These are phyloP conservation scores for Cotesia vestalis DNA, from an alignment of 1,140 invertebrate genomes.

Conservation along the genomic window DNA sequence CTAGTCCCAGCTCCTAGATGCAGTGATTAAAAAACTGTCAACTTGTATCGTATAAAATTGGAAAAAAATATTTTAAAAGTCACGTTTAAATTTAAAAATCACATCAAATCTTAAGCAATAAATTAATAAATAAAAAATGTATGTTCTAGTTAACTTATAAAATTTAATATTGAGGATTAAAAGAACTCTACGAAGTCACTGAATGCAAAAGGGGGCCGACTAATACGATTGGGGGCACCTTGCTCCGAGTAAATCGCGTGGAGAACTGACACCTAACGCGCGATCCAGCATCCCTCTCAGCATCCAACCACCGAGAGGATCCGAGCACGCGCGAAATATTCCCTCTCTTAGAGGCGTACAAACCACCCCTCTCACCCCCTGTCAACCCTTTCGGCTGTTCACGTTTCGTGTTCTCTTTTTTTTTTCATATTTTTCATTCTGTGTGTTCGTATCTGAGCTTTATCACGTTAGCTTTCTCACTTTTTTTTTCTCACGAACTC, in stretches of 20 bases:
- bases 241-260: slow-evolving; percentile 54
- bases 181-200: slow-evolving; percentile 9
- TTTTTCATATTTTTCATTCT: neutral
- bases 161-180: neutral
- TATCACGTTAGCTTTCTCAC: neutral
- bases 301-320: slow-evolving; percentile 52
- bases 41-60: neutral
- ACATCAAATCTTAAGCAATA: neutral
- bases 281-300: slow-evolving; percentile 55
- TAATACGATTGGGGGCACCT: slow-evolving; percentile 46
- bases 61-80: neutral
- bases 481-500: neutral
- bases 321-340: slow-evolving; percentile 58
- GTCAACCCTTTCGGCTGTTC: slow-evolving; percentile 13
- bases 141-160: too few relatives aligned
- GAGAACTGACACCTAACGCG: slow-evolving; percentile 55
- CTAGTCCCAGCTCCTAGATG: slow-evolving; percentile 20
- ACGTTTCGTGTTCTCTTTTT: slow-evolving; percentile 7
- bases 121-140: neutral
- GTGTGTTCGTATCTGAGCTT: slow-evolving; percentile 6
- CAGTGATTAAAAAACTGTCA: too few relatives aligned
- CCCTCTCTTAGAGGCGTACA: slow-evolving; percentile 31
- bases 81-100: slow-evolving; percentile 7
- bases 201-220: slow-evolving; percentile 13
- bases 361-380: slow-evolving; percentile 20